Evolutionary conservation across 2,797 vertebrate species (phyloP).

Genomic region (Sphenopsis melanotis): DNA sequence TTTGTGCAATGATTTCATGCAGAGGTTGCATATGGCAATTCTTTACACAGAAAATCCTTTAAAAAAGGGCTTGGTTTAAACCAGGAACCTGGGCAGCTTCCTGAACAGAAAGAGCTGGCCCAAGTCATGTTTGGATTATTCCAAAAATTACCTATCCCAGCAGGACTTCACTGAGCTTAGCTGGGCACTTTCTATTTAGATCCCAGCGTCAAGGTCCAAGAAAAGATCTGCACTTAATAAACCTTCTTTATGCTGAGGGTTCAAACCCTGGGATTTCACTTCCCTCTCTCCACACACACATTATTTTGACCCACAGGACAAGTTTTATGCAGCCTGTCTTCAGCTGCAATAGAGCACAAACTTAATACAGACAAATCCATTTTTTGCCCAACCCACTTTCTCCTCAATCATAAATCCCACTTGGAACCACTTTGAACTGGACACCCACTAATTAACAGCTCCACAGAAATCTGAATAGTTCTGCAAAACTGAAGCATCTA

Average conservation of each 20-base stretch:
- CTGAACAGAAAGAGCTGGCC: background rate
- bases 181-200: background rate
- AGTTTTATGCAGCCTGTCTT: background rate
- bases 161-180: background rate
- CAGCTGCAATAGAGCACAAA: background rate
- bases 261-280: background rate
- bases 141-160: background rate
- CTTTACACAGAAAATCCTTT: background rate
- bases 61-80: background rate
- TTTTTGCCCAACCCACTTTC: background rate
- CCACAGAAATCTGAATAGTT: background rate
- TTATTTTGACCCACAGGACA: background rate
- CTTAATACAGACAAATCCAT: background rate
- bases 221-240: background rate
- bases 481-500: background rate
- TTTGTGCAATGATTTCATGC: background rate
- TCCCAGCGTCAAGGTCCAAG: background rate
- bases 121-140: background rate
- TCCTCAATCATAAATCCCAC: background rate
- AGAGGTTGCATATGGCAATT: background rate
- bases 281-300: background rate
- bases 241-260: background rate
- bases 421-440: background rate
- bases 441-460: background rate
- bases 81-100: background rate